Conservation (phyloP, 2,113 vertebrate species). For the Mustelus asterias region DNA sequence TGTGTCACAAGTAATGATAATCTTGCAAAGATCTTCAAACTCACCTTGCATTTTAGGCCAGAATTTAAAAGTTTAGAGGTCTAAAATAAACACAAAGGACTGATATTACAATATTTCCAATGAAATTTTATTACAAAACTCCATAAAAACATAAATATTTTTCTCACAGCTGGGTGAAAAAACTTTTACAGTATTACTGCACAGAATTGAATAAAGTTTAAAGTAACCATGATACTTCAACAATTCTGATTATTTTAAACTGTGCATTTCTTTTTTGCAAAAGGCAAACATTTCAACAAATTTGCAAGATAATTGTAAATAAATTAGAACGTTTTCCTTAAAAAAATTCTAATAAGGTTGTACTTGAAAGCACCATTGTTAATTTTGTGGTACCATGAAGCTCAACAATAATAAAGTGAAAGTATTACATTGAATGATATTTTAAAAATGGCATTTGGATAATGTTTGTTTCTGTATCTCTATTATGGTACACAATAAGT, state of each 20-base stretch:
- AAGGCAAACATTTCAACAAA: slow-evolving; percentile 33
- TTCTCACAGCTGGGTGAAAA: slow-evolving; percentile 37
- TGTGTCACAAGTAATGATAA: background rate
- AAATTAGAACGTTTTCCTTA: slow-evolving; percentile 30
- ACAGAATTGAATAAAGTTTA: slow-evolving; percentile 31
- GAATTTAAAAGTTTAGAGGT: background rate
- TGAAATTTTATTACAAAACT: slow-evolving; percentile 53
- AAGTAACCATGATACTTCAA: slow-evolving; percentile 27
- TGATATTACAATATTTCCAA: slow-evolving; percentile 36
- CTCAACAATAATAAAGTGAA: slow-evolving; percentile 32
- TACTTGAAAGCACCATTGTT: slow-evolving; percentile 36
- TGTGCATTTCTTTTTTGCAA: slow-evolving; percentile 24
- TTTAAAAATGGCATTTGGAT: slow-evolving; percentile 20
- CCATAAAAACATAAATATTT: slow-evolving; percentile 55
- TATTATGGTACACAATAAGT: background rate
- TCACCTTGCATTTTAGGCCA: background rate
- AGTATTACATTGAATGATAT: slow-evolving; percentile 32
- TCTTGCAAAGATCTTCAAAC: background rate
- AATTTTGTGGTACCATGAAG: slow-evolving; percentile 35
- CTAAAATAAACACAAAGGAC: background rate
- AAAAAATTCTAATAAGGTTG: slow-evolving; percentile 30
- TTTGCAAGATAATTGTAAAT: slow-evolving; percentile 34
- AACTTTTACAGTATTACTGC: slow-evolving; percentile 30
- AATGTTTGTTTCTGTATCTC: background rate
- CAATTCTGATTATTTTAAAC: slow-evolving; percentile 36